Evolutionary conservation across 2,888 invertebrate genomes (phyloP).

Genomic region (Oegoconia quadripuncta): DNA sequence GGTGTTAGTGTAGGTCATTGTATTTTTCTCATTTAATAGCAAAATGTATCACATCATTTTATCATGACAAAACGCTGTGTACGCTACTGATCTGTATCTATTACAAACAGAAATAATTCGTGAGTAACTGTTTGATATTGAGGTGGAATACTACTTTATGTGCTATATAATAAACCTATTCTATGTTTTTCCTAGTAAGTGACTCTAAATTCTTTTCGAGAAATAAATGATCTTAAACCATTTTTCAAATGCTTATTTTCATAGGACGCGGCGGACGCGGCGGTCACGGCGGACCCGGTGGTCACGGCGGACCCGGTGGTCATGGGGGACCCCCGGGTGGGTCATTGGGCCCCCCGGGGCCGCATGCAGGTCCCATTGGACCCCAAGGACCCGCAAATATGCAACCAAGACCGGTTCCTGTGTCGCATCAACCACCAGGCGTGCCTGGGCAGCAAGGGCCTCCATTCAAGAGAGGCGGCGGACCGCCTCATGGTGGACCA

Average conservation of each 20-base stretch:
- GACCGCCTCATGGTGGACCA: constrained; percentile 53
- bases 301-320: constrained; percentile 48
- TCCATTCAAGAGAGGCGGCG: constrained; percentile 59
- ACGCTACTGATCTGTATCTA: too few relatives aligned
- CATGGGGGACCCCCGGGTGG: constrained; percentile 26
- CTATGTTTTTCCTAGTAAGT: too few relatives aligned
- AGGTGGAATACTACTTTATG: too few relatives aligned
- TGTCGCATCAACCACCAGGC: constrained; percentile 31
- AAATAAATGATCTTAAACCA: too few relatives aligned
- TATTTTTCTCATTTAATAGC: too few relatives aligned
- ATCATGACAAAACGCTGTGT: too few relatives aligned
- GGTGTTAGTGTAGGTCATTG: too few relatives aligned
- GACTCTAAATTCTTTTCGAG: too few relatives aligned
- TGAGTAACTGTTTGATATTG: too few relatives aligned
- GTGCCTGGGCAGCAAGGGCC: constrained; percentile 26
- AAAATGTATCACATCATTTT: too few relatives aligned
- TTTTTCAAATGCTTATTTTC: background rate
- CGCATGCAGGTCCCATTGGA: constrained; percentile 21
- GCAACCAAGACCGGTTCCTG: constrained; percentile 26
- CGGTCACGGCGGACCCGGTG: constrained; percentile 54
- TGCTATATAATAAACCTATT: too few relatives aligned
- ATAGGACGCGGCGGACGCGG: constrained; percentile 41
- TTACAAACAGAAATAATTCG: too few relatives aligned
- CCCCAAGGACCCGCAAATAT: constrained; percentile 21
- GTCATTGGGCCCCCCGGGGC: constrained; percentile 8